A percentile compares a stretch with the other conserved stretches of the same genome.
These are phyloP conservation scores for Therioaphis trifolii DNA, from an alignment of 2,888 invertebrate genomes.

Conservation along the genomic window DNA sequence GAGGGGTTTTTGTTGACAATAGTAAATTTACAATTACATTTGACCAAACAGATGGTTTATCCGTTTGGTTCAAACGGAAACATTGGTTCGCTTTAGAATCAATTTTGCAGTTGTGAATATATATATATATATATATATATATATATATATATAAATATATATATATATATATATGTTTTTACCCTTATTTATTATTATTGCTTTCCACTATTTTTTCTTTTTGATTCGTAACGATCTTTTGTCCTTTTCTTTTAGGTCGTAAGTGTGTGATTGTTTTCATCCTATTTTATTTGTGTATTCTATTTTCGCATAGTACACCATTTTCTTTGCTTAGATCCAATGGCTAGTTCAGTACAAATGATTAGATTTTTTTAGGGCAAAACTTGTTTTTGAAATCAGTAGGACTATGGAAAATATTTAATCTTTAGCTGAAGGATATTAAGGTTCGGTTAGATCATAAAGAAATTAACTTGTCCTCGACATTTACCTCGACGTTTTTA, in stretches of 20 bases:
- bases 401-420: no score
- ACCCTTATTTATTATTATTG: conserved; percentile 16
- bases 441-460: not conserved
- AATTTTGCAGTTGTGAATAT: not conserved
- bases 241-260: conserved; percentile 14
- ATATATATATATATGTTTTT: no score
- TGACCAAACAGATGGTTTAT: no score
- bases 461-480: not conserved
- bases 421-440: no score
- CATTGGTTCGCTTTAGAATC: not conserved
- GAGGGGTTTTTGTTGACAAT: no score
- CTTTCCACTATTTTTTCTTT: not conserved
- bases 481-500: not conserved
- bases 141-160: no score
- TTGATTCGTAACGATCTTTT: not conserved
- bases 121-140: no score
- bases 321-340: not conserved
- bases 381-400: not conserved
- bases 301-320: not conserved
- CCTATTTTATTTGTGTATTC: no score
- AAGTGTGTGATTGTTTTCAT: conserved; percentile 14
- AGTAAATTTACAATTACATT: no score
- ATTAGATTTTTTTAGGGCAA: not conserved
- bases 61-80: not conserved
- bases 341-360: no score